Evolutionary conservation across 2,797 vertebrate species (phyloP), one percentile per base, ranked within the genome.

Genomic region (Gadopsis marmoratus): DNA sequence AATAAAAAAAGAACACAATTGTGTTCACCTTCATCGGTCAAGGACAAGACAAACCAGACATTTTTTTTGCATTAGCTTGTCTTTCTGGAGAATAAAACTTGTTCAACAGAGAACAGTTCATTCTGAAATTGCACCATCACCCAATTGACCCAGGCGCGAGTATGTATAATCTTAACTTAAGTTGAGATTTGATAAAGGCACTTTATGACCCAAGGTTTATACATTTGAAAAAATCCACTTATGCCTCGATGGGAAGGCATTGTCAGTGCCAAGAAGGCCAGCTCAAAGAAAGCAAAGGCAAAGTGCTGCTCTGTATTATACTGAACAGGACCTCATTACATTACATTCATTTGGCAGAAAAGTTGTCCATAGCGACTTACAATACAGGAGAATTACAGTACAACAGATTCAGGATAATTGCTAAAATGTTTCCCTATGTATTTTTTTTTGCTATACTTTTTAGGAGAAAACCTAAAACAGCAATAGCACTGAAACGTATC

Each of bases 1-100:
- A 55, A 50, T 9, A 50, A 47, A 7, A 58, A 60, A 55, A 58
- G n/a, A 47, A 11, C 63, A 55, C n/a, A 6, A 11, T 65, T 54
- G 71, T 68, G 21, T 53, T 64, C 2, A 45, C 41, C 56, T 47
- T 79, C 23, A 47, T n/a, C 35, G 55, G 56, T 58, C 33, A 37
- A 55, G 33, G 31, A 17, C 5, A 37, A 54, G 31, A 16, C 48
- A 50, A 55, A 11, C 5, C 2, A 35, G 58, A 13, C 61, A 31
- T n/a, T 26, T 26, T 47, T 76, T 59, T 29, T 45, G 41, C 3
- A 33, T 4, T 39, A 29, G 11, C 7, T 53, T 72, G 60, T 50
- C 19, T 68, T 33, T 53, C 19, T 29, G 9, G 5, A 26, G 29
- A 61, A 56, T 39, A 13, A 21, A 71, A 59, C 23, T 14, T 0